Evolutionary conservation across 2,888 invertebrate species (phyloP), one percentile per base, ranked within the genome.

Genomic region (Periphyllus acericola): DNA sequence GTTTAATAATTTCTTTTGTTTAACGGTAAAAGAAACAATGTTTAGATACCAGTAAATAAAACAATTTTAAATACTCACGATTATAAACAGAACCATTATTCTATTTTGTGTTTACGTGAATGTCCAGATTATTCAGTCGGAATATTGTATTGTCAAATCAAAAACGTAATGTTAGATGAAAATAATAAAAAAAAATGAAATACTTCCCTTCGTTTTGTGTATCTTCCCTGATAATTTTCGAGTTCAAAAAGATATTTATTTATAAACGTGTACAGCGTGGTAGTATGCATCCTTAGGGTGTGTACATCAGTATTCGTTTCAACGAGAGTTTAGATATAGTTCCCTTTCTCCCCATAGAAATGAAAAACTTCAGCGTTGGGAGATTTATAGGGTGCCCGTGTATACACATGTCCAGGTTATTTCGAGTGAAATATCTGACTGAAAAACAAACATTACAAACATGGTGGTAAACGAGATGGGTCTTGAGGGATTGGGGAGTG

Each of bases 301-400:
- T 52, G 55, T 75, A 75, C 29, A 60, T 85, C 46, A 68, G 68
- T 78, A 76, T 78, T 78, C 84, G 68, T 78, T 78, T 85, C 66
- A 32, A 78, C 68, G 34, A 85, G 76, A 66, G 76, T 78, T 78
- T 78, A 34, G 68, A 78, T 79, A 79, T 52, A 46, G 60, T 75
- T 75, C 60, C 40, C 17, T 52, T 78, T 78, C 68, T 78, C 46
- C 36, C 11, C 21, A 78, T 21, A 85, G 78, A 85, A 71, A 85
- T 68, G 78, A 79, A 85, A 68, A 85, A 78, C 68, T 71, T 78
- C 78, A 78, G 52, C n/a, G 17, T 40, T 11, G 29, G 52, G 78
- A 85, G 68, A 85, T 85, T 78, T 78, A 85, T 78, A n/a, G 76
- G 68, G 68, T 78, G 66, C 68, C 52, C 66, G 66, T 68, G 84